Evolutionary conservation across 2,888 invertebrate genomes (phyloP), one percentile per base, ranked within the genome.

Genomic region (Drosophila rubida): DNA sequence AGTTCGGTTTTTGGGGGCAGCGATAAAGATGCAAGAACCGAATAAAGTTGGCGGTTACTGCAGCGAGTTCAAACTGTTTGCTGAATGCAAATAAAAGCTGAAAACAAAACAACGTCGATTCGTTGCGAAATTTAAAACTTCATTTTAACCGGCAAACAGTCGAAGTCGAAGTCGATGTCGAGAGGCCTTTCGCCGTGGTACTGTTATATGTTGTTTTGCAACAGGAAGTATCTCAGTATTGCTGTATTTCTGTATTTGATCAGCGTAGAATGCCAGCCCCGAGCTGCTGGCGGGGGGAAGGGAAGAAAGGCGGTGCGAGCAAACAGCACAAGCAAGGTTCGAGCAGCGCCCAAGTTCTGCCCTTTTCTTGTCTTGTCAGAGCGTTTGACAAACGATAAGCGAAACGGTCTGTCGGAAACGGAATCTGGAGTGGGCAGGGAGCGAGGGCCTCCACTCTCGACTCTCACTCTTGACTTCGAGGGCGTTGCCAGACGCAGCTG

Each of bases 341-440:
- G 66, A 50, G 69, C 67, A 60, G 22, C 55, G 44, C 62, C 51
- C 68, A 53, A 68, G 80, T 55, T 73, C 84, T 70, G 80, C 88
- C 83, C 86, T 74, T 84, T 88, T 75, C 84, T 78, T 86, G 83
- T 83, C 83, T 66, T 85, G 86, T 80, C 75, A 80, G 70, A 86
- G 58, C 72, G 66, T 66, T 87, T 88, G 86, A 85, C 83, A 83
- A 87, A 82, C 83, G 77, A 82, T 71, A 76, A 76, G 70, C 67
- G 79, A 67, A 70, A 42, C 4, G 44, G 51, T 55, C 23, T 13
- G 60, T 51, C 45, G 45, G 49, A 57, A 44, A 39, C 27, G 66
- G 63, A 45, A 42, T 63, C 48, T 42, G 46, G 23, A 69, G 48
- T 58, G 63, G 51, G 19, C 45, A 6, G 16, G 14, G n/a, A 16